Evolutionary conservation across 1,140 invertebrate species (phyloP), one percentile per base, ranked within the genome.

Genomic region (Drosophila seguyi): DNA sequence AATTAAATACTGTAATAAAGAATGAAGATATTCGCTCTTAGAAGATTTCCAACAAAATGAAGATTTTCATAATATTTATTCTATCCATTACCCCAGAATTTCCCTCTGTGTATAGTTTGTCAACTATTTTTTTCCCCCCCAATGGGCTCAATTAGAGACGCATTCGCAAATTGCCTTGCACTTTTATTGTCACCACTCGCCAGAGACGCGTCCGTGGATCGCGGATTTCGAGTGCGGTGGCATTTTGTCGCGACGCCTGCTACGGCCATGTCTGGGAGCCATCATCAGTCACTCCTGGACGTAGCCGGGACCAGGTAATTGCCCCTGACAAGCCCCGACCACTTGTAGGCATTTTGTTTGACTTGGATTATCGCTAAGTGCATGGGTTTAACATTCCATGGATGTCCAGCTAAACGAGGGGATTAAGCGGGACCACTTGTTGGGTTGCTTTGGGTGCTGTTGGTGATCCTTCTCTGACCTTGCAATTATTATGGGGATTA

Each of bases 241-340:
- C 78, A 91, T 91, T 90, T 91, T 77, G 86, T 90, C 86, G 86
- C 81, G 81, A 81, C 81, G 81, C 86, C 78, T 81, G 73, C 57
- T 8, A 58, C 52, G 14, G 13, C 22, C 7, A 27, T 66, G 68
- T 74, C 52, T 72, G 29, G 53, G 61, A 52, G 11, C 61, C 73
- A 76, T 53, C 61, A 76, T 75, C 74, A 52, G 55, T 60, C 79
- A 74, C 69, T 83, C 60, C 52, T 75, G 76, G 81, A 78, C 73
- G 45, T 71, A 45, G 63, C 59, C 67, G 67, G 61, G 65, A 65
- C 57, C 72, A 36, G 63, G 88, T 91, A 91, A 91, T 91, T 91
- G 88, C 65, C 80, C 75, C 83, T 91, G 81, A 91, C 88, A 91
- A 60, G 18, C 44, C 47, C 41, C 59, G 27, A 63, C 65, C 67